These are phyloP conservation scores for Monochamus alternatus DNA, from an alignment of 2,888 invertebrate species.

Conservation along the genomic window DNA sequence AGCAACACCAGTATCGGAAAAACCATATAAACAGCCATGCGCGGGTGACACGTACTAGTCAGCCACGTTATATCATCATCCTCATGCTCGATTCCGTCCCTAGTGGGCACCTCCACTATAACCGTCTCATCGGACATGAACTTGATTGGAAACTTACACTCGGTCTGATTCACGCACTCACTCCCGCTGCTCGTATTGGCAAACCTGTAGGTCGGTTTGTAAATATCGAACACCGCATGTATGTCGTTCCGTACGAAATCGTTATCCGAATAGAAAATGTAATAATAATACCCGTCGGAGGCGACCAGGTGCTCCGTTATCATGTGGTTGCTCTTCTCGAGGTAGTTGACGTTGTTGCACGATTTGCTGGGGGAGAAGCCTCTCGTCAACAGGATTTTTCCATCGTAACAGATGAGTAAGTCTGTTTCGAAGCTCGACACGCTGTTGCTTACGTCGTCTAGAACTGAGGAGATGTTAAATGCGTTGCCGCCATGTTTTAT, in stretches of 20 bases:
- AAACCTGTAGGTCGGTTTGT: constrained; percentile 88
- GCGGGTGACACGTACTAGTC: constrained; percentile 85
- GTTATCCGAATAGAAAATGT: constrained; percentile 91
- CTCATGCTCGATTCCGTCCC: constrained; percentile 85
- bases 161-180: constrained; percentile 83
- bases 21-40: constrained; percentile 84
- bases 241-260: constrained; percentile 86
- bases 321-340: constrained; percentile 81
- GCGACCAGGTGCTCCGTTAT: constrained; percentile 81
- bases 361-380: constrained; percentile 80
- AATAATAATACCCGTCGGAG: constrained; percentile 89
- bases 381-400: constrained; percentile 82
- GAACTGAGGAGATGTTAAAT: constrained; percentile 72
- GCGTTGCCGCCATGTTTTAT: constrained; percentile 86
- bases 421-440: constrained; percentile 89
- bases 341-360: constrained; percentile 80
- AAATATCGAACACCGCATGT: constrained; percentile 88
- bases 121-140: constrained; percentile 86
- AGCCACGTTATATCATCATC: constrained; percentile 82
- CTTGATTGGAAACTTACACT: constrained; percentile 82
- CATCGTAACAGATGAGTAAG: constrained; percentile 83
- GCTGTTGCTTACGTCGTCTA: constrained; percentile 77
- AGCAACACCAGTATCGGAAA: constrained; percentile 86
- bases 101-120: constrained; percentile 88
- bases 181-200: constrained; percentile 79